These are phyloP conservation scores for Drosophila dives DNA, from an alignment of 2,888 invertebrate genomes.

Conservation along the genomic window DNA sequence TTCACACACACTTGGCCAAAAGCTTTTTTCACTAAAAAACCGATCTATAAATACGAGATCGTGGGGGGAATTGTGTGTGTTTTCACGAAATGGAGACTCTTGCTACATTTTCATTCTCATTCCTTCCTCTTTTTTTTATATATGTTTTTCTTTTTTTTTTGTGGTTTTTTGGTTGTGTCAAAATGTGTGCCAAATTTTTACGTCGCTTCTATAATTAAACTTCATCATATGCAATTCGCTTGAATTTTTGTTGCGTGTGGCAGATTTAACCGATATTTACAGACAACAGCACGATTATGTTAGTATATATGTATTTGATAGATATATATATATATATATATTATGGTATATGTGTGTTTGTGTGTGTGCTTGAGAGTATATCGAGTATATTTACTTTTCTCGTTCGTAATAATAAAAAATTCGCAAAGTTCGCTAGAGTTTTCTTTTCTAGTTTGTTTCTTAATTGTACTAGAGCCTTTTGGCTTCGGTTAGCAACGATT, in stretches of 20 bases:
- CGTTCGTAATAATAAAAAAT: constrained; percentile 77
- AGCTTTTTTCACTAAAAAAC: constrained; percentile 54
- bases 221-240: constrained; percentile 54
- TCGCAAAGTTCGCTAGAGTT: constrained; percentile 40
- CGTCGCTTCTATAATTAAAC: constrained; percentile 68
- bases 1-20: constrained; percentile 15
- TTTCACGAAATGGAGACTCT: constrained; percentile 55
- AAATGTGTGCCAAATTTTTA: constrained; percentile 68
- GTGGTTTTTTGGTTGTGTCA: constrained; percentile 34
- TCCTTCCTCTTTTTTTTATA: constrained; percentile 17
- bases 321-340: constrained; percentile 11
- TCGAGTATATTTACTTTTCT: constrained; percentile 70
- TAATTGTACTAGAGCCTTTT: constrained; percentile 75
- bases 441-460: constrained; percentile 39
- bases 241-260: constrained; percentile 24
- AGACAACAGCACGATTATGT: constrained; percentile 43
- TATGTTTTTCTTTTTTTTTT: constrained; percentile 5
- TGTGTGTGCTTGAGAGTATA: constrained; percentile 9
- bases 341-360: constrained; percentile 17
- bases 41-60: constrained; percentile 66
- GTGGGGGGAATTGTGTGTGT: constrained; percentile 41
- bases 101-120: constrained; percentile 42
- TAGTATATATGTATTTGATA: constrained; percentile 2
- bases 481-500: constrained; percentile 81
- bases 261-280: constrained; percentile 64